phyloP scores from a whole-genome alignment of 1,140 invertebrate species.

The Bombus superbus region DNA sequence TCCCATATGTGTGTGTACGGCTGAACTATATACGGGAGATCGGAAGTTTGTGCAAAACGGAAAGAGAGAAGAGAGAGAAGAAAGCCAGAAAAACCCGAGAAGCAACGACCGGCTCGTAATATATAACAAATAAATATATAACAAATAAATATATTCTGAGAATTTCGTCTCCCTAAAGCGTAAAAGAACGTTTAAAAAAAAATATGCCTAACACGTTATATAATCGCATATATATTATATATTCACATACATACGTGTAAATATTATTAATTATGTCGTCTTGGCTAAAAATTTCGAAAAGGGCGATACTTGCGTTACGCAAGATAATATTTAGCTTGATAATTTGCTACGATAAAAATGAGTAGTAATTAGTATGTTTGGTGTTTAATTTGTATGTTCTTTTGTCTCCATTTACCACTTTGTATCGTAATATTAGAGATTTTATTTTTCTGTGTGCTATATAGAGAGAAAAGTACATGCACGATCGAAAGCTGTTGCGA shows the following conservation, averaged over 20 bases:
- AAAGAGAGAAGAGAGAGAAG: no score
- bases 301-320: background rate
- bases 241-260: no score
- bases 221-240: background rate
- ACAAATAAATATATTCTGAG: background rate
- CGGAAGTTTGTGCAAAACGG: no score
- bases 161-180: background rate
- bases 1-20: no score
- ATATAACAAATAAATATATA: no score
- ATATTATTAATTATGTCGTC: background rate
- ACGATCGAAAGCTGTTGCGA: background rate
- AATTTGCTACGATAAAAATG: background rate
- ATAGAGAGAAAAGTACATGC: background rate
- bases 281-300: background rate
- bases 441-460: background rate
- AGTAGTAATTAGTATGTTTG: background rate
- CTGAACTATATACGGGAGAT: no score
- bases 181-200: background rate
- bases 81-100: no score
- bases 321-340: background rate
- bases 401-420: background rate
- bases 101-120: no score
- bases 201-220: background rate
- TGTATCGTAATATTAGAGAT: background rate
- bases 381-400: background rate